These are phyloP conservation scores for Aphidius gifuensis DNA, from an alignment of 1,140 invertebrate species.

Conservation along the genomic window DNA sequence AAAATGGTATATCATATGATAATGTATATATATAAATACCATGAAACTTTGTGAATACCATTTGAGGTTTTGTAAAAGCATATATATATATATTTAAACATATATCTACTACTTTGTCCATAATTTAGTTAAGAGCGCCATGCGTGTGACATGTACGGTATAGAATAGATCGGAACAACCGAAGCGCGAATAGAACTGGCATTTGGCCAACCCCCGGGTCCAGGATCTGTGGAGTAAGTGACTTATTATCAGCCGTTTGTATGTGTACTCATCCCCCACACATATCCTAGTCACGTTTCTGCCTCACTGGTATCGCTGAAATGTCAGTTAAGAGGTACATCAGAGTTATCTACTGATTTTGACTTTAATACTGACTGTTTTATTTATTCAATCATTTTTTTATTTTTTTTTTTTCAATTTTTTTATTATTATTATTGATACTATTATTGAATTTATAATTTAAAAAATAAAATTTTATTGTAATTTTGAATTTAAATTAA, in stretches of 20 bases:
- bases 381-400: neutral
- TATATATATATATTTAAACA: conserved; percentile 7
- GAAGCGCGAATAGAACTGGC: conserved; percentile 56
- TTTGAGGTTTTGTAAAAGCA: conserved; percentile 30
- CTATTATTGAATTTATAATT: too few relatives aligned
- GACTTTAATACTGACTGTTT: neutral
- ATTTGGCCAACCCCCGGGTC: conserved; percentile 45
- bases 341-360: neutral
- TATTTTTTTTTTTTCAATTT: neutral
- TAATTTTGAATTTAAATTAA: too few relatives aligned
- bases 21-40: conserved; percentile 1
- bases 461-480: too few relatives aligned
- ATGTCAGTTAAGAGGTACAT: conserved; percentile 3
- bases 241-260: conserved; percentile 55
- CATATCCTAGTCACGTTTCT: neutral
- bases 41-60: conserved; percentile 35
- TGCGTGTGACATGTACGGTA: conserved; percentile 53
- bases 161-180: conserved; percentile 55
- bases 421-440: neutral
- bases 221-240: conserved; percentile 47
- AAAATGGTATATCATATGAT: neutral
- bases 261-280: conserved; percentile 31
- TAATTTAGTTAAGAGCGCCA: conserved; percentile 56
- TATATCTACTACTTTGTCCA: conserved; percentile 50
- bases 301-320: conserved; percentile 1